phyloP scores from a whole-genome alignment of 2,888 invertebrate genomes.

The Cerastis leucographa region DNA sequence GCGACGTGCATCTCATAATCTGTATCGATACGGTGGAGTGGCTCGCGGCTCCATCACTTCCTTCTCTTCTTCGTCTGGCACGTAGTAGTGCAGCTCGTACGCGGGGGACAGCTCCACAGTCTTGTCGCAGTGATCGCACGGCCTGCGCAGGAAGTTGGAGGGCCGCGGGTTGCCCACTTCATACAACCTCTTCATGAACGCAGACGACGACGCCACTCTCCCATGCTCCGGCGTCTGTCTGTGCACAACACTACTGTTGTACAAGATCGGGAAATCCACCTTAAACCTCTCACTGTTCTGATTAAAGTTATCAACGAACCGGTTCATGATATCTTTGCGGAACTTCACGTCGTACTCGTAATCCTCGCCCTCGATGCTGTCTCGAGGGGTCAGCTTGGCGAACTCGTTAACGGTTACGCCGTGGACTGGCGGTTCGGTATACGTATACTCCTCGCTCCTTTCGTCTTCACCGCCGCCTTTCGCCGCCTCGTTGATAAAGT shows the following conservation, averaged over 20 bases:
- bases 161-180: constrained; percentile 55
- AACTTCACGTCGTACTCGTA: constrained; percentile 81
- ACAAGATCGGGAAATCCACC: constrained; percentile 83
- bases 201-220: constrained; percentile 78
- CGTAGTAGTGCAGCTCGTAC: constrained; percentile 87
- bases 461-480: constrained; percentile 75
- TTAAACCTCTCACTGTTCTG: constrained; percentile 82
- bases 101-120: constrained; percentile 84
- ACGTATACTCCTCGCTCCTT: constrained; percentile 69
- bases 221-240: constrained; percentile 68
- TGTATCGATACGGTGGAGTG: constrained; percentile 68
- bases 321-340: constrained; percentile 79
- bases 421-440: constrained; percentile 69
- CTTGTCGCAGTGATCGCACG: constrained; percentile 79
- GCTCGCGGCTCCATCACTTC: constrained; percentile 72
- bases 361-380: constrained; percentile 61
- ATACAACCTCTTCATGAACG: constrained; percentile 79
- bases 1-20: constrained; percentile 70
- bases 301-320: constrained; percentile 85
- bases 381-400: constrained; percentile 46
- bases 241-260: constrained; percentile 83
- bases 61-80: constrained; percentile 85
- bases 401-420: constrained; percentile 70
- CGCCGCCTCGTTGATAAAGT: constrained; percentile 78
- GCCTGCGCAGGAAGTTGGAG: constrained; percentile 45